Percentiles rank a stretch among this genome's conserved stretches.
Evolutionary conservation across 2,113 vertebrate species (phyloP).

Genomic region (Leptocoma aspasia): DNA sequence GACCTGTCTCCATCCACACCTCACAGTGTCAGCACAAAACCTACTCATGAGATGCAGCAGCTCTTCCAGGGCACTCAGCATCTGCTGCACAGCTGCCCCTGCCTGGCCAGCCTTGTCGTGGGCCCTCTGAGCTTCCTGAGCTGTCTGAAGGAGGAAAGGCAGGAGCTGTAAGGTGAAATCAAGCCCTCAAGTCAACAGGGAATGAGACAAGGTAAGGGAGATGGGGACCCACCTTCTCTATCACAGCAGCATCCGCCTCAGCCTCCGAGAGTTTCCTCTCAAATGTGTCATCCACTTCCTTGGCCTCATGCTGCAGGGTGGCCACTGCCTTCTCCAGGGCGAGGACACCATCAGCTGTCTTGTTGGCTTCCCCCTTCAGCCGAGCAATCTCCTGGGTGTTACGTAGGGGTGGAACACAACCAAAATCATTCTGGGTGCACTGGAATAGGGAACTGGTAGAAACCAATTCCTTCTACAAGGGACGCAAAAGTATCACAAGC

Average conservation of each 20-base stretch:
- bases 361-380: conserved; percentile 72
- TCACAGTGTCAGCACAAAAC: not conserved
- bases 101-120: conserved; percentile 60
- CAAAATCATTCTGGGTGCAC: not conserved
- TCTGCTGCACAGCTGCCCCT: conserved; percentile 63
- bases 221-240: conserved; percentile 57
- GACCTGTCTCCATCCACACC: not conserved
- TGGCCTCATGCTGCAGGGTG: conserved; percentile 34
- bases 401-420: not conserved
- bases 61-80: conserved; percentile 63
- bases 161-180: not conserved
- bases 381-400: conserved; percentile 65
- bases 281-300: conserved; percentile 42
- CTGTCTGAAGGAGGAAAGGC: conserved; percentile 48
- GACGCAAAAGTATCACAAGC: not conserved
- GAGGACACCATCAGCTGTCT: conserved; percentile 70
- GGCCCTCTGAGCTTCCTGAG: conserved; percentile 61
- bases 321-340: conserved; percentile 73
- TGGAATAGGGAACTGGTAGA: not conserved
- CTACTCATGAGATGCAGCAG: conserved; percentile 80
- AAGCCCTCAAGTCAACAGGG: not conserved
- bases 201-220: not conserved
- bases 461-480: not conserved
- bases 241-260: not conserved
- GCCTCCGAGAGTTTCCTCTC: conserved; percentile 39